Base-by-base conservation (phyloP, 2,113 vertebrate species). In the Micromys minutus region DNA sequence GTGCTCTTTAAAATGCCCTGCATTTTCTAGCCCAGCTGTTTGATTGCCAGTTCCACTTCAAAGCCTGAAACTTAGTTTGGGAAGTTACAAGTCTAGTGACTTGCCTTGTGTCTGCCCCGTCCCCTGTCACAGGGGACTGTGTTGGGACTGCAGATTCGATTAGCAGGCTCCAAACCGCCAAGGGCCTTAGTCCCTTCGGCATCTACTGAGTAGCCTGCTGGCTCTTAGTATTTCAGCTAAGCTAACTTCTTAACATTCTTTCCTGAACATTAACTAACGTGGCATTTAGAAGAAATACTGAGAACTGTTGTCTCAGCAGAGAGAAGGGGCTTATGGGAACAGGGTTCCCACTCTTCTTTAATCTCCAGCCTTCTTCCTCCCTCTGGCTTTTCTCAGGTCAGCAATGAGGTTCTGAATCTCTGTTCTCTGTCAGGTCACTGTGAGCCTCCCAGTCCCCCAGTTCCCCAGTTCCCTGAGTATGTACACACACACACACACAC, bases 161-260 rank as follows among this genome's bases (percentile, higher is more conserved):
- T 45, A 87, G 92, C 75, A 39, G 50, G 57, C 81, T 77, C 47
- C 57, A 26, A 39, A 39, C 21, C 77, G 45, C 80, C 91, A 90
- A n/a, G 52, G 57, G 22, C 16, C 50, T 59, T 34, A 5, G 45
- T 71, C 61, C 29, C 45, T 65, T 80, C 34, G 45, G 52, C 72
- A 67, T 83, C 74, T 19, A 5, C 47, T 34, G 42, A 74, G 80
- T 17, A 67, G 65, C 12, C 8, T 86, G 39, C 39, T 83, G 13
- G 12, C 21, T 94, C 17, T 42, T 92, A 8, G 1, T 42, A 39
- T 71, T 63, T n/a, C 1, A 87, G 36, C 79, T 79, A 79, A 93
- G 55, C 61, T 50, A 31, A 81, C 67, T 72, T 72, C 47, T 94
- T 88, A 87, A n/a, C 61, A 42, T 94, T 95, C 69, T 95, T 89